Evolutionary conservation across 1,140 invertebrate species (phyloP).

Genomic region (Drosophila jambulina): DNA sequence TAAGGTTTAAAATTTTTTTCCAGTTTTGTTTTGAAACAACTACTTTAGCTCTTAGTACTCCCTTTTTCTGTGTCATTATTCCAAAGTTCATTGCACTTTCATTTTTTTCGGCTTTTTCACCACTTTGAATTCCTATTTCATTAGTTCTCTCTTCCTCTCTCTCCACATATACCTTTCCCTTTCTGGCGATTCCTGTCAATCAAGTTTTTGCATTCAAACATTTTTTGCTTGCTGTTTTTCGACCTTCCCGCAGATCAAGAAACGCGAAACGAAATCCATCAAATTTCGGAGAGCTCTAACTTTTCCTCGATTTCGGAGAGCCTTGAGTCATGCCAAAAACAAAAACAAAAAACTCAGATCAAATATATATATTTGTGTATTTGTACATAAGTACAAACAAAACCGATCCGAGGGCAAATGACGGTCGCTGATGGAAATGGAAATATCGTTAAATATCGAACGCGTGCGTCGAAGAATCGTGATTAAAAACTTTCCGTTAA

Average conservation of each 20-base stretch:
- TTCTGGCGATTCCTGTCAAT: slow-evolving; percentile 32
- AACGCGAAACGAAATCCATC: slow-evolving; percentile 24
- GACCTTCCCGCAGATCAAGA: slow-evolving; percentile 35
- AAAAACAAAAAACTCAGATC: slow-evolving; percentile 1
- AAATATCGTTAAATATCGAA: slow-evolving; percentile 19
- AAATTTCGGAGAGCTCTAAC: slow-evolving; percentile 18
- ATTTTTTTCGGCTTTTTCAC: slow-evolving; percentile 14
- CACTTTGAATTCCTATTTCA: slow-evolving; percentile 35
- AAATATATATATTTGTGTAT: neutral
- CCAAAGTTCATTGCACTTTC: slow-evolving; percentile 60
- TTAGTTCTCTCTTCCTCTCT: neutral
- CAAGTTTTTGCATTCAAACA: slow-evolving; percentile 28
- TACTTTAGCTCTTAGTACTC: neutral
- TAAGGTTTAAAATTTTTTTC: neutral
- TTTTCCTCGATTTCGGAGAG: slow-evolving; percentile 38
- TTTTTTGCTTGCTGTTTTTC: slow-evolving; percentile 17
- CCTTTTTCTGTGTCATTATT: slow-evolving; percentile 1
- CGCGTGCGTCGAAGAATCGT: slow-evolving; percentile 42
- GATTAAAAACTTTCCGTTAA: slow-evolving; percentile 66
- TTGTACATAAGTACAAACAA: slow-evolving; percentile 7
- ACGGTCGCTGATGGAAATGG: slow-evolving; percentile 50
- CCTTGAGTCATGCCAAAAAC: slow-evolving; percentile 61
- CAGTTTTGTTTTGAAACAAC: neutral
- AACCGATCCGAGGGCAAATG: slow-evolving; percentile 63
- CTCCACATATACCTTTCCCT: slow-evolving; percentile 12